Percentiles rank a stretch among this genome's conserved stretches.
phyloP scores from a whole-genome alignment of 2,888 invertebrate genomes.

The Eupithecia subumbrata region DNA sequence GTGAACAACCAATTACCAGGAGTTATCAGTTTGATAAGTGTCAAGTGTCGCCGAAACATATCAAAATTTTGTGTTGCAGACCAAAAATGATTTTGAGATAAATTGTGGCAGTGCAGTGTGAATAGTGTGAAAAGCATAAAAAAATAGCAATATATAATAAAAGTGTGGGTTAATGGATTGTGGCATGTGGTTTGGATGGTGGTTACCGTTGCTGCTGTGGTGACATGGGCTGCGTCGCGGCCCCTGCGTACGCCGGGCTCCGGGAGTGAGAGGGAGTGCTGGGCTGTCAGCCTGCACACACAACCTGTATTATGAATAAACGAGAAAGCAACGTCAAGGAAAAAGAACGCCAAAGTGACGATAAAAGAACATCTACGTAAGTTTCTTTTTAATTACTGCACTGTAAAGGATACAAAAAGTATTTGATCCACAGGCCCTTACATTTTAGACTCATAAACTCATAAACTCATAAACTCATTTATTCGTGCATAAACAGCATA shows the following conservation, averaged over 20 bases:
- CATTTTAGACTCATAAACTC: no score
- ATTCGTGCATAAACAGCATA: no score
- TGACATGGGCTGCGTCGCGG: constrained; percentile 80
- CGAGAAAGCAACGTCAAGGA: constrained; percentile 77
- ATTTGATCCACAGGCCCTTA: neutral
- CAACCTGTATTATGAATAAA: constrained; percentile 81
- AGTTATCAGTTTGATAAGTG: constrained; percentile 40
- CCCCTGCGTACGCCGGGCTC: constrained; percentile 74
- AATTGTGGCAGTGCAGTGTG: constrained; percentile 76
- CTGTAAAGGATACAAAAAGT: neutral
- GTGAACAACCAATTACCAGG: constrained; percentile 52
- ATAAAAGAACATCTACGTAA: constrained; percentile 82
- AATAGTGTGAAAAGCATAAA: constrained; percentile 59
- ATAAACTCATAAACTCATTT: no score
- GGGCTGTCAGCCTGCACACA: constrained; percentile 77
- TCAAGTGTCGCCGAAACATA: constrained; percentile 76
- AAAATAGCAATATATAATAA: constrained; percentile 66
- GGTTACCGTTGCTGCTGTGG: constrained; percentile 65
- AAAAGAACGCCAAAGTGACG: constrained; percentile 82
- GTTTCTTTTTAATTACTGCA: constrained; percentile 38
- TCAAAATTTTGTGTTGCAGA: constrained; percentile 70
- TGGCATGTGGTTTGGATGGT: constrained; percentile 71
- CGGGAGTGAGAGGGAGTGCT: constrained; percentile 77
- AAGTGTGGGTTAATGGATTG: constrained; percentile 65
- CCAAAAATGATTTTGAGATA: constrained; percentile 83